phyloP scores from a whole-genome alignment of 2,113 vertebrate species.

The Bubo scandiacus region DNA sequence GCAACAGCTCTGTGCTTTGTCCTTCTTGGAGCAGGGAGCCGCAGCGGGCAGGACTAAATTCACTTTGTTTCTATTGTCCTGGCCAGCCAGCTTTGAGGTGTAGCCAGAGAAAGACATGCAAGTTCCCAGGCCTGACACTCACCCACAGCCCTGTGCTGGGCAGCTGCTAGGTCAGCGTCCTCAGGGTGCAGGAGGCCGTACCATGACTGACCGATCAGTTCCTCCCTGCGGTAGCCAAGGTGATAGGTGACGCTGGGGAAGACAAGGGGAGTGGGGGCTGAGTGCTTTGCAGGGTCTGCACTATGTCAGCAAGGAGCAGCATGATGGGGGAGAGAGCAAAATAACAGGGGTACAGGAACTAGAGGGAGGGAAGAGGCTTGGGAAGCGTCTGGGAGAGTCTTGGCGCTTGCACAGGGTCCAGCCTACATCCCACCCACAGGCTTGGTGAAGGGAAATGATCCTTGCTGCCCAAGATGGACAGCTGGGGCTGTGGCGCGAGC shows the following conservation, averaged over 20 bases:
- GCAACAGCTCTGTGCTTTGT: neutral
- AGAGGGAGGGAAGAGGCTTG: neutral
- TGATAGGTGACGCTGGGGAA: constrained; percentile 73
- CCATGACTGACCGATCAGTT: constrained; percentile 81
- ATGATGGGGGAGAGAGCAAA: neutral
- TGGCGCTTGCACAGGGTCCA: fast-evolving
- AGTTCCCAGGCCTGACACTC: neutral
- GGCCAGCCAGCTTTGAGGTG: neutral
- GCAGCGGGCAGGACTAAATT: neutral
- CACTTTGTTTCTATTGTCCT: fast-evolving
- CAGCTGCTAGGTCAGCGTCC: constrained; percentile 63
- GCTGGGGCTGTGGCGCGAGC: neutral
- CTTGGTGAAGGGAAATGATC: neutral
- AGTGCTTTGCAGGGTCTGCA: neutral
- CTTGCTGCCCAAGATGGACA: neutral
- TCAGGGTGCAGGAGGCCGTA: constrained; percentile 84
- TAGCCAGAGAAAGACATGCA: fast-evolving
- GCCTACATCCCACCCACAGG: neutral
- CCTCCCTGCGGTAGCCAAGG: constrained; percentile 76
- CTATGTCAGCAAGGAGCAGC: neutral
- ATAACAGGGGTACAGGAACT: neutral
- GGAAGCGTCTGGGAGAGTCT: neutral
- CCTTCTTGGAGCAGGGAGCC: neutral
- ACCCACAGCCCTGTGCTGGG: constrained; percentile 76
- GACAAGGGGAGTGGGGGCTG: neutral